Conservation (phyloP, 2,888 invertebrate genomes). For the Epistrophe eligans region DNA sequence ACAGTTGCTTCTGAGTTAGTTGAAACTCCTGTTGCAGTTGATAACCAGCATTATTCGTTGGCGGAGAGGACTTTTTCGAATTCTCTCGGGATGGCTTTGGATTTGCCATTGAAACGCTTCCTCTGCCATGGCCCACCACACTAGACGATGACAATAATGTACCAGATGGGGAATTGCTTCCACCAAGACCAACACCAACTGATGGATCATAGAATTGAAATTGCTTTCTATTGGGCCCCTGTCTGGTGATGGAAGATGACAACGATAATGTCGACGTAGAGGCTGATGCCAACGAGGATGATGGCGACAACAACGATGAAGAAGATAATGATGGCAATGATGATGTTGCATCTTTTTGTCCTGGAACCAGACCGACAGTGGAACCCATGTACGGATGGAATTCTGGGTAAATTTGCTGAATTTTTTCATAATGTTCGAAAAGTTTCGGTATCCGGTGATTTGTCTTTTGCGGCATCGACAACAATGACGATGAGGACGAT, state of each 20-base stretch:
- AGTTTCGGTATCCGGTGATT: slow-evolving; percentile 87
- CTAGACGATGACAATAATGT: slow-evolving; percentile 36
- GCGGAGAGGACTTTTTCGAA: slow-evolving; percentile 82
- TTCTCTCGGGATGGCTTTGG: slow-evolving; percentile 82
- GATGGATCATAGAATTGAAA: slow-evolving; percentile 74
- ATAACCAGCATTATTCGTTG: slow-evolving; percentile 80
- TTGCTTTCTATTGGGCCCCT: slow-evolving; percentile 73
- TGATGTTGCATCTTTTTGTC: slow-evolving; percentile 72
- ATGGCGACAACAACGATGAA: slow-evolving; percentile 45
- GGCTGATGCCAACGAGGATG: slow-evolving; percentile 40
- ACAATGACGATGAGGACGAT: slow-evolving; percentile 56
- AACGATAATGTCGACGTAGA: slow-evolving; percentile 55
- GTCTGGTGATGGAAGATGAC: slow-evolving; percentile 66
- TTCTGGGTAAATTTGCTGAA: slow-evolving; percentile 91
- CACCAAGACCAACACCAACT: slow-evolving; percentile 59
- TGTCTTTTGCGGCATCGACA: slow-evolving; percentile 68
- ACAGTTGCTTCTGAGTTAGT: slow-evolving; percentile 77
- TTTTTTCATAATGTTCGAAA: slow-evolving; percentile 90
- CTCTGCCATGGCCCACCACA: slow-evolving; percentile 73
- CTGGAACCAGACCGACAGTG: slow-evolving; percentile 26
- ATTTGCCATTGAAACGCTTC: slow-evolving; percentile 78
- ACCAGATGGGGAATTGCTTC: slow-evolving; percentile 64
- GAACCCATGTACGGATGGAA: slow-evolving; percentile 85
- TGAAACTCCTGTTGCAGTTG: slow-evolving; percentile 79
- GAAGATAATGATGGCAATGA: slow-evolving; percentile 66